These are phyloP conservation scores for Octomys mimax DNA, from an alignment of 2,797 vertebrate genomes.

Conservation along the genomic window DNA sequence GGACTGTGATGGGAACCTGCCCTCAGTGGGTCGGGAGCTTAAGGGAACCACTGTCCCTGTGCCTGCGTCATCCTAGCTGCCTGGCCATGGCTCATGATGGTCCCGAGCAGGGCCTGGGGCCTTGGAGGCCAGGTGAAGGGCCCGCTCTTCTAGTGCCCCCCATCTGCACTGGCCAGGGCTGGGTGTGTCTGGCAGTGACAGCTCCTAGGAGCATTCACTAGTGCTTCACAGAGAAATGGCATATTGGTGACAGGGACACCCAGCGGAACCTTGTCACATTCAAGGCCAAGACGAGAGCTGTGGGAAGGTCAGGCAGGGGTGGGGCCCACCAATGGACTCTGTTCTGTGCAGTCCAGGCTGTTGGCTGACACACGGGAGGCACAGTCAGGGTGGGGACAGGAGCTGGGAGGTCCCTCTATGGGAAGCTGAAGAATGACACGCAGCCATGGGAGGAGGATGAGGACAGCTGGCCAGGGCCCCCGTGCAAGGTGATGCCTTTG, in stretches of 20 bases:
- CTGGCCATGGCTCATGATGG: too few species aligned
- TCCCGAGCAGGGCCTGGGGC: not conserved
- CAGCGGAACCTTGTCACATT: not conserved
- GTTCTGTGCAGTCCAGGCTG: not conserved
- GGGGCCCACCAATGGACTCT: too few species aligned
- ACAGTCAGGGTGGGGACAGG: not conserved
- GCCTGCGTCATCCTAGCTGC: rapidly evolving
- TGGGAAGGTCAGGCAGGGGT: too few species aligned
- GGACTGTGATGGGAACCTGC: not conserved
- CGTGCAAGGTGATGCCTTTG: not conserved
- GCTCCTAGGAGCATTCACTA: not conserved
- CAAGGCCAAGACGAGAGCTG: not conserved
- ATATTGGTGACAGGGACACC: not conserved
- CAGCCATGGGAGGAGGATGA: not conserved
- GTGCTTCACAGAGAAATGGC: too few species aligned
- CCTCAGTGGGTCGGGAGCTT: rapidly evolving
- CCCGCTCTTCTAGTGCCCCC: not conserved
- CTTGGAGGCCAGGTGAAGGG: not conserved
- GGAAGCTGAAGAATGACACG: not conserved
- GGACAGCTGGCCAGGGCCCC: not conserved
- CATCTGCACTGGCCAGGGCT: not conserved
- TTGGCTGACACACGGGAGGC: not conserved
- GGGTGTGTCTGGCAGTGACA: not conserved
- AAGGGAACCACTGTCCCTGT: not conserved
- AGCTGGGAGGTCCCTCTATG: not conserved